A percentile compares a stretch with the other conserved stretches of the same genome.
Evolutionary conservation across 1,140 invertebrate genomes (phyloP).

Genomic region (Antheraea pernyi): DNA sequence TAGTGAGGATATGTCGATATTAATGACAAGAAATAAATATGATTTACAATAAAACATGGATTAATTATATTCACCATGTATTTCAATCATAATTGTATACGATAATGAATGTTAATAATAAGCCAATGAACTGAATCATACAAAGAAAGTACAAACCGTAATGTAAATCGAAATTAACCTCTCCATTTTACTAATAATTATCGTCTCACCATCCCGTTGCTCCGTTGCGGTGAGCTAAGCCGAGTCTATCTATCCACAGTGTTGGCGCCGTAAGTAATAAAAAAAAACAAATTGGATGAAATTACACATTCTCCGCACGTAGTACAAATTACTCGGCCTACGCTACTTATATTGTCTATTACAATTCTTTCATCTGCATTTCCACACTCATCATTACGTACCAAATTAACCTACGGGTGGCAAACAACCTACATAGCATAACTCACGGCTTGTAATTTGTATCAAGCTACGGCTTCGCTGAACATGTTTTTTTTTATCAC

Average conservation of each 20-base stretch:
- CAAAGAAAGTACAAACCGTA: neutral
- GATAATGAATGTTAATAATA: neutral
- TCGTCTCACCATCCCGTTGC: neutral
- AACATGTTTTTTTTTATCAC: conserved; percentile 18
- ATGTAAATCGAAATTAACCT: neutral
- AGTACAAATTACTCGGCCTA: conserved; percentile 41
- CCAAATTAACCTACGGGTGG: neutral
- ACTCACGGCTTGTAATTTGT: no score
- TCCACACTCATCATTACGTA: conserved; percentile 3
- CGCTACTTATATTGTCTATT: conserved; percentile 24
- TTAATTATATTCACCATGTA: no score
- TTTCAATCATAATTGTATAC: no score
- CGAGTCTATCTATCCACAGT: conserved; percentile 30
- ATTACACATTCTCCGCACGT: conserved; percentile 50
- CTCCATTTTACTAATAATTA: neutral
- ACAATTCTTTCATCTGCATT: conserved; percentile 32
- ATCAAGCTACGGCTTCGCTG: neutral
- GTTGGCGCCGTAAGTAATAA: conserved; percentile 31
- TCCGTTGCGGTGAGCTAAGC: neutral
- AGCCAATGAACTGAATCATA: neutral
- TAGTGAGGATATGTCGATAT: no score
- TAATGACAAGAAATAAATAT: no score
- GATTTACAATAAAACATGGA: no score
- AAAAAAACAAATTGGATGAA: conserved; percentile 57
- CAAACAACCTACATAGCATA: neutral